These are phyloP conservation scores for Columba janthina DNA, from an alignment of 2,113 vertebrate species.

Conservation along the genomic window DNA sequence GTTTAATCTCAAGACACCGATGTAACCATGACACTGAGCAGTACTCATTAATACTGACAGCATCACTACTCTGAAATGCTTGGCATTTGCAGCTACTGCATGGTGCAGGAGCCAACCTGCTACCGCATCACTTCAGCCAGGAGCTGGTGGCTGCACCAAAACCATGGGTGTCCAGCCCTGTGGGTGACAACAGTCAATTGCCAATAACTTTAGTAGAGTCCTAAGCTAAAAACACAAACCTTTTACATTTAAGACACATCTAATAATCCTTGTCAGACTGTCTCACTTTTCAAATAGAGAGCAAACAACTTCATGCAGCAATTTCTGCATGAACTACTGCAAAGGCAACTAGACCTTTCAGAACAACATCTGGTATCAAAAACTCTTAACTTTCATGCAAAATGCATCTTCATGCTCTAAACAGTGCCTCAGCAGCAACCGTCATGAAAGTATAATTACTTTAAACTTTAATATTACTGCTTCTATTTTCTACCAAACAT, in stretches of 20 bases:
- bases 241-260: not conserved
- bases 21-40: not conserved
- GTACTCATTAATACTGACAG: fast-evolving
- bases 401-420: not conserved
- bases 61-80: not conserved
- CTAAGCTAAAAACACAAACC: not conserved
- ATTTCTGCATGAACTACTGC: not conserved
- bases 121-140: not conserved
- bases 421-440: not conserved
- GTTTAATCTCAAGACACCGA: not conserved
- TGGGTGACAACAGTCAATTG: not conserved
- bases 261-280: not conserved
- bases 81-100: fast-evolving
- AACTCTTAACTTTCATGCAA: not conserved
- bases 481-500: not conserved
- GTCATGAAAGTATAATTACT: not conserved
- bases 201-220: not conserved
- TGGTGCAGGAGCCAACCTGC: not conserved
- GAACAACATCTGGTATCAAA: not conserved
- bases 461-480: not conserved
- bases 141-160: not conserved
- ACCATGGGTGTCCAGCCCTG: fast-evolving
- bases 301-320: not conserved
- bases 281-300: not conserved
- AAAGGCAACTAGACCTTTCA: not conserved